These are phyloP conservation scores for Elgonia sp. DNA, from an alignment of 2,888 invertebrate genomes.

Conservation along the genomic window DNA sequence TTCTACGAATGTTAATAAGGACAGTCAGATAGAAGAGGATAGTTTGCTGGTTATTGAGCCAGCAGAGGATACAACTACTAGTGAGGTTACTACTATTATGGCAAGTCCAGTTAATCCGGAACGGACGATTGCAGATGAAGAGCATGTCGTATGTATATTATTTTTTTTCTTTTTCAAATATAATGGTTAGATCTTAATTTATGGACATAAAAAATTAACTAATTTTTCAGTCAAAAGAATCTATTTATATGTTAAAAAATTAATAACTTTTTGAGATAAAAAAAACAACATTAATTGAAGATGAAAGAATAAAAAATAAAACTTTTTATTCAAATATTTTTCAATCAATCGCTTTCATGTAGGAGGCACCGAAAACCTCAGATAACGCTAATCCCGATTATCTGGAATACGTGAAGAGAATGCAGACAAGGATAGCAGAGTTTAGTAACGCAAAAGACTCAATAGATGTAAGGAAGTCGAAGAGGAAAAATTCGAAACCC, in stretches of 20 bases:
- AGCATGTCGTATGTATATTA: no score
- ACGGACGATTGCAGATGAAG: constrained; percentile 60
- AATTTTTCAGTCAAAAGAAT: no score
- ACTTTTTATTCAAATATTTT: no score
- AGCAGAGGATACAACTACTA: constrained; percentile 89
- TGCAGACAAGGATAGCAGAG: constrained; percentile 91
- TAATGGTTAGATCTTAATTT: no score
- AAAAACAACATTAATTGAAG: no score
- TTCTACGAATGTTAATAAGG: constrained; percentile 24
- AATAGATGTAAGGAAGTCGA: constrained; percentile 89
- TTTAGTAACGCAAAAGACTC: constrained; percentile 91
- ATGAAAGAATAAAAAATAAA: no score
- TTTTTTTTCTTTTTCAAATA: no score
- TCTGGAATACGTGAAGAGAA: constrained; percentile 90
- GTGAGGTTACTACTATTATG: constrained; percentile 88
- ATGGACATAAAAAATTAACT: no score
- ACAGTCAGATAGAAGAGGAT: constrained; percentile 88
- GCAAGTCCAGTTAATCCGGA: constrained; percentile 87
- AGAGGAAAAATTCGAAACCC: constrained; percentile 87
- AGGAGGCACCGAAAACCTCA: constrained; percentile 55
- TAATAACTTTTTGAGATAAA: no score
- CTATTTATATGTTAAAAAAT: no score
- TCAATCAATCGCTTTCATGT: not conserved
- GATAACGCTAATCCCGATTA: constrained; percentile 86
- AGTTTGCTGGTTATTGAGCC: constrained; percentile 88